Evolutionary conservation across 2,797 vertebrate species (phyloP).

Genomic region (Melanotaenia boesemani): DNA sequence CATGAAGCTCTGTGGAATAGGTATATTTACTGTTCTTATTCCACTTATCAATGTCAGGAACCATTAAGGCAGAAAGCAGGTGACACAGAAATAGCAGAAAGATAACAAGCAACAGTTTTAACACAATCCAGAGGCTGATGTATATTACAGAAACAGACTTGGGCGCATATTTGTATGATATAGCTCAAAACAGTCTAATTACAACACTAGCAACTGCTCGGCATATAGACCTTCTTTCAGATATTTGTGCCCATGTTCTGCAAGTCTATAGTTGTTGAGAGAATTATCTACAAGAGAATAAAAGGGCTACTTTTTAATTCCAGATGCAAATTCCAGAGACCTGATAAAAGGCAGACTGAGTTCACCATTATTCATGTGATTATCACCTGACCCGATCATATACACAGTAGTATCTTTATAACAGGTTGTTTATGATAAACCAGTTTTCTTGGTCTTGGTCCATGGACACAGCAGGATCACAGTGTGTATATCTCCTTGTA

Average conservation of each 20-base stretch:
- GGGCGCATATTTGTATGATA: not conserved
- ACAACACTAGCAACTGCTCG: not conserved
- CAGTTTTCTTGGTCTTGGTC: not conserved
- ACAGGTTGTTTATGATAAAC: not conserved
- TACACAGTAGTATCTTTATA: not conserved
- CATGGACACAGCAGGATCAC: not conserved
- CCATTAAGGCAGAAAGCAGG: not conserved
- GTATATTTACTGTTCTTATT: slow-evolving; percentile 74
- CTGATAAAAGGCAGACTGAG: not conserved
- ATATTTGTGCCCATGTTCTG: not conserved
- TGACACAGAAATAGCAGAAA: too few species aligned
- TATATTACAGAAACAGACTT: not conserved
- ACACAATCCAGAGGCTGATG: not conserved
- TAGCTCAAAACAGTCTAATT: not conserved
- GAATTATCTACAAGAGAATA: not conserved
- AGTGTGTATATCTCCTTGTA: not conserved
- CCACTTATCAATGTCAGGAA: not conserved
- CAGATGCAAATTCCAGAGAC: not conserved
- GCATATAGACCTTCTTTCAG: not conserved
- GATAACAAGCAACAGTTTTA: not conserved
- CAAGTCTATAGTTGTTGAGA: not conserved
- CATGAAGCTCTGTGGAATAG: slow-evolving; percentile 88
- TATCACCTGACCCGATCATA: not conserved
- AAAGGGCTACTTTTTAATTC: not conserved
- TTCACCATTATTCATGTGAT: not conserved